Conservation (phyloP, 2,113 vertebrate genomes). For the Meleagris gallopavo region DNA sequence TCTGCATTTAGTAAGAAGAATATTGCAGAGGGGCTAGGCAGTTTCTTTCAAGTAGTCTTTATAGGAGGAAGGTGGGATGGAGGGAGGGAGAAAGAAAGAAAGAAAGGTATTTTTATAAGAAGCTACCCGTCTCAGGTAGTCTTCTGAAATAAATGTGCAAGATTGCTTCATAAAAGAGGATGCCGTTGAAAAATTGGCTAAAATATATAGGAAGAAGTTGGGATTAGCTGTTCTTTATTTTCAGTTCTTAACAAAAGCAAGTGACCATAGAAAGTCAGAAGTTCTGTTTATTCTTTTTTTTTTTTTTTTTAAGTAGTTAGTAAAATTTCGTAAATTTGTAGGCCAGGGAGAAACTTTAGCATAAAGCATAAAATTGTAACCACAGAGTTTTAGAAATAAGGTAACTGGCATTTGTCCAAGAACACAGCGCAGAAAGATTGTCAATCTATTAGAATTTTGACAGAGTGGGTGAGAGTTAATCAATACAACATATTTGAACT, state of each 20-base stretch:
- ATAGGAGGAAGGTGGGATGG: neutral
- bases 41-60: neutral
- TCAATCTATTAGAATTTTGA: slow-evolving; percentile 17
- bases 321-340: neutral
- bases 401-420: neutral
- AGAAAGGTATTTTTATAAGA: neutral
- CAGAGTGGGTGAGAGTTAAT: neutral
- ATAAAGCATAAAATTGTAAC: neutral
- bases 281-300: neutral
- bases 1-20: neutral
- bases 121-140: neutral
- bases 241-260: neutral
- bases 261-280: neutral
- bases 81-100: neutral
- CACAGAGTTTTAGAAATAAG: neutral
- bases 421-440: neutral
- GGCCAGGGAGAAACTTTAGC: neutral
- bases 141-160: neutral
- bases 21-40: neutral
- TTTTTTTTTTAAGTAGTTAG: too few species aligned
- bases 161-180: neutral
- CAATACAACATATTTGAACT: neutral
- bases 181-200: neutral
- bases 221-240: neutral
- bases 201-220: neutral